Base-by-base conservation (phyloP, 2,797 vertebrate species). In the Ptychadena robeensis region DNA sequence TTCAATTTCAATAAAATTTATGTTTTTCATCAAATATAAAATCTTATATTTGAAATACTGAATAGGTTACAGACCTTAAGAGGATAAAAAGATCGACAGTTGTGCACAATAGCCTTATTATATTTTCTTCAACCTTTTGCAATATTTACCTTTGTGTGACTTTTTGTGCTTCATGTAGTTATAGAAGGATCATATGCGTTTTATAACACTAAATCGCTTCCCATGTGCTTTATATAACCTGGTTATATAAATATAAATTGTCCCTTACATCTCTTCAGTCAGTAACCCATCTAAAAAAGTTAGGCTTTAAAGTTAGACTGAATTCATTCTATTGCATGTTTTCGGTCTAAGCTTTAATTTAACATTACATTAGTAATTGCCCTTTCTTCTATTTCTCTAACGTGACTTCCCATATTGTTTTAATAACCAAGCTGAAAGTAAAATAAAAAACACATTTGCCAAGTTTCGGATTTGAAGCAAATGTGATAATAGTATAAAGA, bases 401-500 rank as follows among this genome's bases (percentile, higher is more conserved):
- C 14, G 14, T 44, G 30, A 48, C 61, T 81, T 0, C 61, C 34
- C 68, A 83, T 79, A 66, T 73, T 73, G 75, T 73, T 83, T 79
- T 59, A 84, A 82, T 82, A 82, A 71, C 18, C 65, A 35, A 61
- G 63, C n/a, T 74, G 28, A 70, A 63, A 63, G n/a, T 76, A 76
- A 82, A 79, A 73, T 73, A 73, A 68, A 76, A 35, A 79, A 69
- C 44, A 79, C 48, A 22, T 79, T 79, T 79, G 75, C 38, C 48
- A 69, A 82, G 81, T 64, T 69, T 44, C 59, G 78, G 9, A 78
- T 65, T 57, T 73, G 38, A 73, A 67, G 64, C 78, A 68, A 74
- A 84, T 80, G 68, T 74, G 69, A 80, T 80, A 80, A 84, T 84
- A 75, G 63, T 69, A 35, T 74, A 80, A 75, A 83, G 32, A 59